Evolutionary conservation across 2,888 invertebrate species (phyloP), one percentile per base, ranked within the genome.

Genomic region (Galerucella nymphaeae): DNA sequence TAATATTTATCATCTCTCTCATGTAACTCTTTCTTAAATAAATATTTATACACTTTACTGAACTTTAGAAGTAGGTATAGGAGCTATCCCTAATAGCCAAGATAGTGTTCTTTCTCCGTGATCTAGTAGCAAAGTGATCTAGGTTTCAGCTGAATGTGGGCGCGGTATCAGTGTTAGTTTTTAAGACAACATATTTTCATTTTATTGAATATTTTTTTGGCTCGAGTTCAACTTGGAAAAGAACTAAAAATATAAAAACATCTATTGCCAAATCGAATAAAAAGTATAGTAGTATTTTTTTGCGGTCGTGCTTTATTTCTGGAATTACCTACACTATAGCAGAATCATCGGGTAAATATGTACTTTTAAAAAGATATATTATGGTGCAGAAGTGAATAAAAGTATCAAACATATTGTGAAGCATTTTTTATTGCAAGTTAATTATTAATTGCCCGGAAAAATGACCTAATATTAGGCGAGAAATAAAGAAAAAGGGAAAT

Each of bases 191-290:
- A 20, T 48, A 48, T 59, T 61, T 53, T 68, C 42, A 65, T 64
- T 66, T 58, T 45, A n/a, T 63, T 70, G 11, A 41, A 64, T 72
- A 72, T 77, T 79, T 78, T 79, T 79, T 80, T 80, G 80, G 80
- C 80, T 18, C n/a, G 14, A 13, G 45, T 71, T 78, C 80, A 80
- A 77, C 73, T 71, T 74, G 70, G 72, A 75, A 73, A 77, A 74
- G 71, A 75, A 77, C 79, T 80, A 79, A 81, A 81, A 79, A 80
- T 81, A 81, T 76, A 76, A 70, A 80, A 80, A 79, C 76, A 23
- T 72, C 73, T 62, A 71, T 62, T 73, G 73, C 73, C 73, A 73
- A 73, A 62, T 73, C 58, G 48, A 73, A 70, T 53, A 65, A 63
- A 73, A 73, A 70, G 66, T 62, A 30, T 53, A 23, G n/a, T n/a